Base-by-base conservation (phyloP, 2,113 vertebrate genomes). In the Tupaia tana region DNA sequence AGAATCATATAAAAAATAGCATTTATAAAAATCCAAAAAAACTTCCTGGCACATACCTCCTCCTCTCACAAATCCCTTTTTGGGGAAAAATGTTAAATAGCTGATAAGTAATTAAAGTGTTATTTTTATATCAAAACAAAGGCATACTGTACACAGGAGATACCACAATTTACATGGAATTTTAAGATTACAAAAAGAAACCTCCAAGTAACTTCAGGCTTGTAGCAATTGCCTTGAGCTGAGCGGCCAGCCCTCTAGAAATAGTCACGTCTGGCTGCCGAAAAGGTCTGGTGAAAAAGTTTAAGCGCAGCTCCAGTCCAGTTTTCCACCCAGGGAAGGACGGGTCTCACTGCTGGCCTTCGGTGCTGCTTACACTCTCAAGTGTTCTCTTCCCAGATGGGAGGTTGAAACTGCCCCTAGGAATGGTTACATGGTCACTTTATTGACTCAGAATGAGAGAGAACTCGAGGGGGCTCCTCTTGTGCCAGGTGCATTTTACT, bases 41-140 rank as follows among this genome's bases (percentile, higher is more conserved):
- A 59, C 18, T 79, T 87, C 52, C 27, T 64, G 54, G 12, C 24
- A 77, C 79, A 19, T n/a, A 29, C 10, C 0, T 29, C 0, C 16
- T 27, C 6, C 5, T 31, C 14, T 11, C 6, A 8, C 9, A 67
- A 54, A 58, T 54, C 24, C 14, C 66, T 54, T 66, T 13, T 85
- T 24, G 54, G 13, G 54, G 13, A 67, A 56, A 69, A 63, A 83
- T 56, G 7, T 70, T 90, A 89, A 86, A 64, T 79, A 66, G 70
- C 24, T 84, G 43, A 74, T 34, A 88, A 85, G 70, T 59, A 91
- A 92, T 82, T 92, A 27, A 86, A 89, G 13, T 58, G 52, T n/a
- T 85, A 73, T 94, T 92, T 92, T 88, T 93, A 56, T 59, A 59
- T 27, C 12, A 84, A 84, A 77, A 78, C 27, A 92, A 67, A 85